A percentile compares a stretch with the other conserved stretches of the same genome.
Evolutionary conservation across 2,888 invertebrate species (phyloP).

Genomic region (Drosophila niveifrons): DNA sequence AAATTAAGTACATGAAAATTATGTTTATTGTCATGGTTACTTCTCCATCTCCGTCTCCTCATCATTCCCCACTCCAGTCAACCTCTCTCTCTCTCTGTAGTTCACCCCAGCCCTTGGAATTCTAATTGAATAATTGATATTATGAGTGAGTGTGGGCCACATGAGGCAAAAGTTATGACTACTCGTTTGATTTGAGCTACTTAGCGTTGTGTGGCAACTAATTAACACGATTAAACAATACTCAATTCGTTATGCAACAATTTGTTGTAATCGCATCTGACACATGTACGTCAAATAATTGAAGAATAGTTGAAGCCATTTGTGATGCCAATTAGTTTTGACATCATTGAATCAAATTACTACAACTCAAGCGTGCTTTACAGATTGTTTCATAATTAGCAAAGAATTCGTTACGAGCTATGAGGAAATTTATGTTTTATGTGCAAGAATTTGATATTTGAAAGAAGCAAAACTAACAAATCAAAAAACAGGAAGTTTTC

Average conservation of each 20-base stretch:
- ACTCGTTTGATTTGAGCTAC: conserved; percentile 39
- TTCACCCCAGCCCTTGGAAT: background rate
- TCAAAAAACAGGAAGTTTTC: too few relatives aligned
- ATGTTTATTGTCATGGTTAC: conserved; percentile 44
- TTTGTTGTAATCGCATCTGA: conserved; percentile 12
- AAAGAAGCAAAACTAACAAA: too few relatives aligned
- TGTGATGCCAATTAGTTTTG: conserved; percentile 35
- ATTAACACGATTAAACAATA: conserved; percentile 49
- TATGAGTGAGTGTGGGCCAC: conserved; percentile 25
- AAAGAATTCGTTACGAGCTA: background rate
- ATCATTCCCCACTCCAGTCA: background rate
- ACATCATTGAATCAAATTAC: conserved; percentile 14
- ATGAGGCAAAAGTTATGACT: conserved; percentile 41
- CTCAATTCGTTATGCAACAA: conserved; percentile 18
- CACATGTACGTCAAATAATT: conserved; percentile 14
- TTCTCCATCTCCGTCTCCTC: background rate
- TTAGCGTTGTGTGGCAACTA: conserved; percentile 33
- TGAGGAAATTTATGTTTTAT: too few relatives aligned
- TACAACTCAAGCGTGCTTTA: background rate
- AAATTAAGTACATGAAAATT: conserved; percentile 40
- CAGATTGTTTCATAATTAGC: conserved; percentile 1
- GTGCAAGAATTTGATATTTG: too few relatives aligned
- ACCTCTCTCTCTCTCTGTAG: background rate
- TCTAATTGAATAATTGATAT: conserved; percentile 57
- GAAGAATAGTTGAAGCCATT: conserved; percentile 27